phyloP scores from a whole-genome alignment of 1,140 invertebrate genomes.

The Drosophila ficusphila region DNA sequence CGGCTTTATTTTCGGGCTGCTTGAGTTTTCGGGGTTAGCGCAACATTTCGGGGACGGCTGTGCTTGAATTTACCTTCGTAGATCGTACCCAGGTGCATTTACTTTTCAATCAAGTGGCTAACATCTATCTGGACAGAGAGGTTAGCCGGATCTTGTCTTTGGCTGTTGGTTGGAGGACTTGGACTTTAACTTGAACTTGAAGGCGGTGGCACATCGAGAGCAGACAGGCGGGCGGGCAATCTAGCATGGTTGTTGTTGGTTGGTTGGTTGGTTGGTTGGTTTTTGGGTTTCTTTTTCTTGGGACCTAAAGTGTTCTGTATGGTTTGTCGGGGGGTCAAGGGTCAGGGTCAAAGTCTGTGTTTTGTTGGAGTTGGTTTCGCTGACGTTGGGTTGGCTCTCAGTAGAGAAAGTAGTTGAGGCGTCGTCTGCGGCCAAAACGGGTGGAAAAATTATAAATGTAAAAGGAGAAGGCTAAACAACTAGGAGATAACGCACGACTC shows the following conservation, averaged over 20 bases:
- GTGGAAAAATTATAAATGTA: conserved; percentile 49
- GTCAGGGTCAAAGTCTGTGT: conserved; percentile 13
- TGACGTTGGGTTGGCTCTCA: conserved; percentile 44
- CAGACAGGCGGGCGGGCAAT: conserved; percentile 64
- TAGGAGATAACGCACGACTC: conserved; percentile 83
- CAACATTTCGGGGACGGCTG: conserved; percentile 64
- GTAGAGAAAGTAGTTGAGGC: conserved; percentile 70
- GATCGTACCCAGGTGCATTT: conserved; percentile 82
- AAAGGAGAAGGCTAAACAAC: conserved; percentile 55
- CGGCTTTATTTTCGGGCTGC: conserved; percentile 57
- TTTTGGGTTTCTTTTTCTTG: conserved; percentile 18
- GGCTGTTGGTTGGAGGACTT: conserved; percentile 24
- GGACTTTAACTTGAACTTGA: conserved; percentile 34
- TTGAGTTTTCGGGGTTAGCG: conserved; percentile 67
- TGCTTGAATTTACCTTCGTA: conserved; percentile 82
- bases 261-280: conserved; percentile 48
- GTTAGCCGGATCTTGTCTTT: conserved; percentile 23
- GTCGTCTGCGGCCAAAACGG: conserved; percentile 55
- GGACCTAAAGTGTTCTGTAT: conserved; percentile 23
- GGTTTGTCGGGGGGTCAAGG: not conserved
- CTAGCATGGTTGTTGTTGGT: conserved; percentile 52
- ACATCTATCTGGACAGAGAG: conserved; percentile 36
- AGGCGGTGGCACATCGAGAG: conserved; percentile 59
- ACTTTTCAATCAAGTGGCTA: conserved; percentile 54
- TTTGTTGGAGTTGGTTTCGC: conserved; percentile 39